phyloP scores from a whole-genome alignment of 2,113 vertebrate genomes.

The Hucho hucho region DNA sequence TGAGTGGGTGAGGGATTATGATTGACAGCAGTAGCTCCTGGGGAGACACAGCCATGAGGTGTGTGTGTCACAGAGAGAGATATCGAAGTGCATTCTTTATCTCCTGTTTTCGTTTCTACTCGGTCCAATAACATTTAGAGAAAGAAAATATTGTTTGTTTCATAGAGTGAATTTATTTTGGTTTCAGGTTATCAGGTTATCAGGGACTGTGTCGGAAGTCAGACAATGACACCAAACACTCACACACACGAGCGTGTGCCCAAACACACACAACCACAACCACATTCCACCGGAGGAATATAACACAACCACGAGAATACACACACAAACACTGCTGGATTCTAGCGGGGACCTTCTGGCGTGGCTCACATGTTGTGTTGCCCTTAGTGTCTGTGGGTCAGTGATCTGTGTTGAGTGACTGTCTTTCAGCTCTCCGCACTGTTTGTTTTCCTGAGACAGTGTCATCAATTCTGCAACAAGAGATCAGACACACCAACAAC shows the following conservation, averaged over 20 bases:
- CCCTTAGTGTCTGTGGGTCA: conserved; percentile 70
- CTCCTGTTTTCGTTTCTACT: too few relatives aligned
- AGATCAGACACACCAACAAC: conserved; percentile 69
- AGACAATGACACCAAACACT: conserved; percentile 39
- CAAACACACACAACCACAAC: conserved; percentile 62
- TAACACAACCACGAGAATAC: conserved; percentile 70
- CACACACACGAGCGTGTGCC: conserved; percentile 29
- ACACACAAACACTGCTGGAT: conserved; percentile 51
- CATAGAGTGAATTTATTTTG: not conserved
- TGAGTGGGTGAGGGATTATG: too few relatives aligned
- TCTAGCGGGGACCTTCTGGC: conserved; percentile 54
- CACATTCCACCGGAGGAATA: conserved; percentile 64
- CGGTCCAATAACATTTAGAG: too few relatives aligned
- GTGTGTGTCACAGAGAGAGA: too few relatives aligned
- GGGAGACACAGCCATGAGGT: too few relatives aligned
- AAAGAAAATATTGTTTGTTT: not conserved
- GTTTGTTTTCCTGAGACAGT: conserved; percentile 73
- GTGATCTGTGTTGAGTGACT: conserved; percentile 67
- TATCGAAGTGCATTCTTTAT: too few relatives aligned
- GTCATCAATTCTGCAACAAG: conserved; percentile 75
- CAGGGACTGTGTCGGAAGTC: conserved; percentile 39
- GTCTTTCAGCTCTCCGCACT: conserved; percentile 67
- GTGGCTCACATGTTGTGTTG: conserved; percentile 62
- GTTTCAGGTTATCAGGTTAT: conserved; percentile 34
- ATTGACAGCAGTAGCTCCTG: too few relatives aligned